These are phyloP conservation scores for Taphrorychus bicolor DNA, from an alignment of 2,888 invertebrate species.

Conservation along the genomic window DNA sequence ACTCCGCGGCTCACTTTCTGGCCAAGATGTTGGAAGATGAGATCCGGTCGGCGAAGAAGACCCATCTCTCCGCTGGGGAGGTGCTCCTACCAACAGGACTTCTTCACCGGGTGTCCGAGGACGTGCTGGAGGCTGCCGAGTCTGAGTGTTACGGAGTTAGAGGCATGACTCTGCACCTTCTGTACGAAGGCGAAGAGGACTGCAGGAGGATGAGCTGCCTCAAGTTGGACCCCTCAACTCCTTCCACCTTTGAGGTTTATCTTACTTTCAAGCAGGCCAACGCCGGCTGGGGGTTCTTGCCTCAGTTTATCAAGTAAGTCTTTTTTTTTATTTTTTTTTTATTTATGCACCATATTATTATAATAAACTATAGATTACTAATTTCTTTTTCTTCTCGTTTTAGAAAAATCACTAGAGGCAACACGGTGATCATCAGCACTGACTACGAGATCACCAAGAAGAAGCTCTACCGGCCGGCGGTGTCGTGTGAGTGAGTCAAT, in stretches of 20 bases:
- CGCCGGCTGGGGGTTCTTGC: slow-evolving; percentile 86
- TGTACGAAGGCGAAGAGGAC: slow-evolving; percentile 76
- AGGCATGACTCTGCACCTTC: slow-evolving; percentile 84
- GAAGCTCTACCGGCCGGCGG: slow-evolving; percentile 79
- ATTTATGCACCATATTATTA: background rate
- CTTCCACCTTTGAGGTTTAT: slow-evolving; percentile 90
- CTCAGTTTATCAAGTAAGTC: slow-evolving; percentile 90
- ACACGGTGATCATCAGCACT: slow-evolving; percentile 86
- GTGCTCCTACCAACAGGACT: slow-evolving; percentile 85
- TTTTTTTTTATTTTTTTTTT: background rate
- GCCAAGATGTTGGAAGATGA: slow-evolving; percentile 80
- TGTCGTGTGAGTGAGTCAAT: slow-evolving; percentile 27
- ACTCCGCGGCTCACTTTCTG: slow-evolving; percentile 69
- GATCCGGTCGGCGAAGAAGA: slow-evolving; percentile 80
- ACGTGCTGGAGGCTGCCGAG: slow-evolving; percentile 82
- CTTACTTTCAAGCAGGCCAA: slow-evolving; percentile 87
- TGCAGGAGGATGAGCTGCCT: slow-evolving; percentile 80
- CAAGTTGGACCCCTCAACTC: slow-evolving; percentile 85
- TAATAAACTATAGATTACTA: background rate
- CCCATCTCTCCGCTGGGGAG: slow-evolving; percentile 83
- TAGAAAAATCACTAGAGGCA: slow-evolving; percentile 85
- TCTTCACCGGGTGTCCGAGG: slow-evolving; percentile 77
- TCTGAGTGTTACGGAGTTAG: slow-evolving; percentile 88
- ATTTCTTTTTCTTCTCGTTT: slow-evolving; percentile 42
- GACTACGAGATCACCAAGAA: slow-evolving; percentile 89